Base-by-base conservation (phyloP, 2,113 vertebrate species). In the Saccopteryx bilineata region DNA sequence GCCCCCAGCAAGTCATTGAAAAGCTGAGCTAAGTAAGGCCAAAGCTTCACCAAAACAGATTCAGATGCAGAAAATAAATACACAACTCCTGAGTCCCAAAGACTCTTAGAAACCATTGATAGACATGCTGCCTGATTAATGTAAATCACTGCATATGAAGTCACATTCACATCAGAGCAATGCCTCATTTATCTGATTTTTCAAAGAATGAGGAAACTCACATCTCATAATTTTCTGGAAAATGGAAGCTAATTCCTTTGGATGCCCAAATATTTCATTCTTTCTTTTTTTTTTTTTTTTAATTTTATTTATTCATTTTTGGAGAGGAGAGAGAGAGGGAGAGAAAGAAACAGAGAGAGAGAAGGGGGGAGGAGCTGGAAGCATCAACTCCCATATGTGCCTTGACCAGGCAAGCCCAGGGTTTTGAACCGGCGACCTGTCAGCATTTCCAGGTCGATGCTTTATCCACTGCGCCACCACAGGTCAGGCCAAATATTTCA, bases 31-130 rank as follows among this genome's bases (percentile, higher is more conserved):
- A 75, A 90, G 26, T 58, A 75, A 90, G 26, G 61, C 76, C 87
- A 94, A 80, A 94, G 66, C 33, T 68, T 82, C 52, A 90, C 68
- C 56, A 94, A 80, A 96, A 95, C n/a, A 87, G 4, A 87, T 78
- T 85, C 72, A n/a, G 76, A 85, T 69, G 48, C 72, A 91, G 78
- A 48, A 94, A 92, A 80, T 56, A 95, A 82, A 86, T 63, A 66
- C 21, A 28, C 80, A 95, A 83, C 15, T 61, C 63, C 76, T 33
- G 31, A 93, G 48, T 82, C 65, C 63, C 60, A 2, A 56, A 87
- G 83, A 85, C 50, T 96, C 84, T 89, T 48, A 74, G 0, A 58
- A 91, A 87, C 2, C 10, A 71, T 2, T 69, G 28, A 79, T 65
- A 63, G 92, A 87, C 75, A 81, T 60, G 60, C 52, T 74, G 66